A percentile compares a stretch with the other conserved stretches of the same genome.
Conservation (phyloP, 2,888 invertebrate species). For the Gastrophysa polygoni region DNA sequence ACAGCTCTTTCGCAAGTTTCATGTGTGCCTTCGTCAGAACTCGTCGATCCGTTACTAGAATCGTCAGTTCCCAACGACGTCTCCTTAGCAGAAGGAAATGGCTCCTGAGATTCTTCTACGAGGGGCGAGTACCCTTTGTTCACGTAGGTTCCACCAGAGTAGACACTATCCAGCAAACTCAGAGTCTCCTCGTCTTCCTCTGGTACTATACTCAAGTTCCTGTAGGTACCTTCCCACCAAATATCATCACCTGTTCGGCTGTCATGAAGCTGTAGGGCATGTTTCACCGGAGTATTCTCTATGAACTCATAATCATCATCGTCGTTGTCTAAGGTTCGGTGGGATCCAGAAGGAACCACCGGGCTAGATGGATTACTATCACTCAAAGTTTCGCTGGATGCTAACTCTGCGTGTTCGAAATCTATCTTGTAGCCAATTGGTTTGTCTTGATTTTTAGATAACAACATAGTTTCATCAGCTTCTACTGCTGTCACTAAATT, state of each 20-base stretch:
- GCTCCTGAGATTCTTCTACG: slow-evolving; percentile 4
- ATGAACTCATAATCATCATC: slow-evolving; percentile 52
- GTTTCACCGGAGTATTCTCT: slow-evolving; percentile 41
- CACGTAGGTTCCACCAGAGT: slow-evolving; percentile 40
- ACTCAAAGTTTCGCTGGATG: slow-evolving; percentile 51
- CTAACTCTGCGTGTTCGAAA: slow-evolving; percentile 39
- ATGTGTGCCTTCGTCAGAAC: slow-evolving; percentile 47
- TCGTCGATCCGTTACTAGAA: slow-evolving; percentile 31
- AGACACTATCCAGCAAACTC: slow-evolving; percentile 47
- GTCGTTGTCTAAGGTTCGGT: slow-evolving; percentile 30
- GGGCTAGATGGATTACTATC: slow-evolving; percentile 36
- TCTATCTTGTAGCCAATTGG: slow-evolving; percentile 38
- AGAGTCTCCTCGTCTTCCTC: slow-evolving; percentile 57
- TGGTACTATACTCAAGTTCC: slow-evolving; percentile 57
- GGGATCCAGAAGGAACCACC: slow-evolving; percentile 39
- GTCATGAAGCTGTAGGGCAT: slow-evolving; percentile 40
- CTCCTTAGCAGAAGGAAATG: slow-evolving; percentile 21
- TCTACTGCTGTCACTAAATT: slow-evolving; percentile 43
- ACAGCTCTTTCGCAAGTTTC: slow-evolving; percentile 48
- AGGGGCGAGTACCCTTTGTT: slow-evolving; percentile 27
- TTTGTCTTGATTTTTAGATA: slow-evolving; percentile 39
- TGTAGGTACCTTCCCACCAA: slow-evolving; percentile 57
- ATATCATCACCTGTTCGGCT: slow-evolving; percentile 45
- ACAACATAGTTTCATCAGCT: slow-evolving; percentile 39
- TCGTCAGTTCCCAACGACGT: slow-evolving; percentile 16